These are phyloP conservation scores for Pristionchus exspectatus DNA, from an alignment of 2,888 invertebrate genomes.

Conservation along the genomic window DNA sequence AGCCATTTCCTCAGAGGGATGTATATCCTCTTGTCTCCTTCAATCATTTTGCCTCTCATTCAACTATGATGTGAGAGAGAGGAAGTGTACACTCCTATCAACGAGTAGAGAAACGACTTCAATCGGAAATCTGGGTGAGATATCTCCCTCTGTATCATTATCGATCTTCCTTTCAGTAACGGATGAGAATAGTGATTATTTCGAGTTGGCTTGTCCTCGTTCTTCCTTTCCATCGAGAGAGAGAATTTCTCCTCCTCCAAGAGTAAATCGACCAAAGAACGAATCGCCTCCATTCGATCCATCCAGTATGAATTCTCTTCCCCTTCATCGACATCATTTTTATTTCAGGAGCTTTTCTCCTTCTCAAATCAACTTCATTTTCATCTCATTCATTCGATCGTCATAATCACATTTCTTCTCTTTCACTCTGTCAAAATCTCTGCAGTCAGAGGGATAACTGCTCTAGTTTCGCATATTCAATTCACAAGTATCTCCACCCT, in stretches of 20 bases:
- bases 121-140: not conserved
- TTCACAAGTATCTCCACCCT: not conserved
- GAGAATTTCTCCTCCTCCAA: not conserved
- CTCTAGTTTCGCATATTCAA: slow-evolving; percentile 10
- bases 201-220: slow-evolving; percentile 29
- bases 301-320: not conserved
- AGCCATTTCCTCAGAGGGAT: slow-evolving; percentile 56
- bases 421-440: slow-evolving; percentile 30
- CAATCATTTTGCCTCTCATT: slow-evolving; percentile 60
- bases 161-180: not conserved
- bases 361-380: not conserved
- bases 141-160: not conserved
- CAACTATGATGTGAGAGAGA: slow-evolving; percentile 56
- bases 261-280: not conserved
- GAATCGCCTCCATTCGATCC: not conserved
- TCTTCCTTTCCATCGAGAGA: not conserved
- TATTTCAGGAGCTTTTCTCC: not conserved
- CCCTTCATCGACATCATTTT: not conserved
- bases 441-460: not conserved
- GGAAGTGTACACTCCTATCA: slow-evolving; percentile 59
- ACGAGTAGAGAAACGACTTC: slow-evolving; percentile 53
- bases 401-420: not conserved
- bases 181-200: slow-evolving; percentile 42
- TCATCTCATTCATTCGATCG: slow-evolving; percentile 17
- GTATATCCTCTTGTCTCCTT: slow-evolving; percentile 63